These are phyloP conservation scores for Aphidius colemani DNA, from an alignment of 2,888 invertebrate genomes.

Conservation along the genomic window DNA sequence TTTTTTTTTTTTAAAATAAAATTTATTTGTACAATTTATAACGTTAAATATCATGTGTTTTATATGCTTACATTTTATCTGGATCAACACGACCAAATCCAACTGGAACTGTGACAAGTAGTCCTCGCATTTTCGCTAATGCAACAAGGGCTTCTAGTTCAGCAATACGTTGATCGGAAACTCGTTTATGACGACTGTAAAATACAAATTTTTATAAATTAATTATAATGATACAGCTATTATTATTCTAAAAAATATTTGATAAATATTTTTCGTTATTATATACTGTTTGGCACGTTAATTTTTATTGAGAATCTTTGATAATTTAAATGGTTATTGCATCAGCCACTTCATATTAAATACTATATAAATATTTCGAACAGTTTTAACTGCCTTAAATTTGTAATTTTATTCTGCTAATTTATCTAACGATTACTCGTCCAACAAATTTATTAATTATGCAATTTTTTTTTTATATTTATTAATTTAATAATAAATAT, in stretches of 20 bases:
- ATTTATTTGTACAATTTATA: background rate
- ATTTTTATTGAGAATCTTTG: background rate
- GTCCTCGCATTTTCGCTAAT: constrained; percentile 62
- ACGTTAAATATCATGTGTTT: constrained; percentile 7
- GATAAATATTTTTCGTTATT: constrained; percentile 5
- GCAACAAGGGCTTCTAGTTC: constrained; percentile 66
- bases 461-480: too few relatives aligned
- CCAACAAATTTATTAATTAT: too few relatives aligned
- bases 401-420: background rate
- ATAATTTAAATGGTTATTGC: constrained; percentile 5
- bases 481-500: too few relatives aligned
- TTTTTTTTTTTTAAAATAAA: too few relatives aligned
- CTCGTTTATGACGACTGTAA: constrained; percentile 62
- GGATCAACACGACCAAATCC: constrained; percentile 65
- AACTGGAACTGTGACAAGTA: constrained; percentile 62
- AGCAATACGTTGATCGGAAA: constrained; percentile 67
- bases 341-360: background rate
- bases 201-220: constrained; percentile 23
- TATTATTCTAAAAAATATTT: constrained; percentile 6
- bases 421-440: too few relatives aligned
- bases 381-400: background rate
- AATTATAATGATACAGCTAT: background rate
- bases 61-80: constrained; percentile 62
- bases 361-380: background rate
- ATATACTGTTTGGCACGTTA: background rate